Evolutionary conservation across 1,140 invertebrate genomes (phyloP).

Genomic region (Leptinotarsa lineolata): DNA sequence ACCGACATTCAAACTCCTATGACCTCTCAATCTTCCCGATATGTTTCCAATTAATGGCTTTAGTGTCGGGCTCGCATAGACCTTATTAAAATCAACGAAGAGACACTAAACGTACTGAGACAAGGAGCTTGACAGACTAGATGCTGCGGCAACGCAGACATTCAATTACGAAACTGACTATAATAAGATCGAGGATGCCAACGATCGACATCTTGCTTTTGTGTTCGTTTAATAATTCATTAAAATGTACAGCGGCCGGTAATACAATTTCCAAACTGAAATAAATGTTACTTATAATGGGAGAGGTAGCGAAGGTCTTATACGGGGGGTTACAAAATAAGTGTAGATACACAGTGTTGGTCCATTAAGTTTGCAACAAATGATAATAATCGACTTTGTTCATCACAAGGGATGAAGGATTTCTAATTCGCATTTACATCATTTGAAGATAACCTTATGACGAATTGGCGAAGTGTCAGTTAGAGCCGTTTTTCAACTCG

Average conservation of each 20-base stretch:
- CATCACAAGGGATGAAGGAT: too few relatives aligned
- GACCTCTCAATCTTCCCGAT: constrained; percentile 19
- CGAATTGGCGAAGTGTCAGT: too few relatives aligned
- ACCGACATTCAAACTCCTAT: constrained; percentile 2
- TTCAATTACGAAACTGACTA: constrained; percentile 23
- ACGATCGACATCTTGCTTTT: constrained; percentile 13
- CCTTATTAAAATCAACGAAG: constrained; percentile 21
- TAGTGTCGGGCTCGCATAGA: constrained; percentile 11
- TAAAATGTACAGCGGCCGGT: background rate
- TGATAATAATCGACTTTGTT: too few relatives aligned
- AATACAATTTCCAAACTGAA: background rate
- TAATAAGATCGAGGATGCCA: constrained; percentile 21
- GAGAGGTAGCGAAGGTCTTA: too few relatives aligned
- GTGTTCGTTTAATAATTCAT: constrained; percentile 21
- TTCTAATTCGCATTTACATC: too few relatives aligned
- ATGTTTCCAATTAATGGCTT: constrained; percentile 18
- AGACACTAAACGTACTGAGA: constrained; percentile 15
- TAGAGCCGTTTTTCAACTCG: too few relatives aligned
- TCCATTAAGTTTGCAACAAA: too few relatives aligned
- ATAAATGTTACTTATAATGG: too few relatives aligned
- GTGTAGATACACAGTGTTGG: too few relatives aligned
- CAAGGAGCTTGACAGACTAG: constrained; percentile 17
- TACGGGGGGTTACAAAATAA: too few relatives aligned
- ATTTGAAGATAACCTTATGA: too few relatives aligned
- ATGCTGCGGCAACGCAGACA: background rate